A percentile compares a stretch with the other conserved stretches of the same genome.
These are phyloP conservation scores for Phoebastria nigripes DNA, from an alignment of 2,797 vertebrate genomes.

Conservation along the genomic window DNA sequence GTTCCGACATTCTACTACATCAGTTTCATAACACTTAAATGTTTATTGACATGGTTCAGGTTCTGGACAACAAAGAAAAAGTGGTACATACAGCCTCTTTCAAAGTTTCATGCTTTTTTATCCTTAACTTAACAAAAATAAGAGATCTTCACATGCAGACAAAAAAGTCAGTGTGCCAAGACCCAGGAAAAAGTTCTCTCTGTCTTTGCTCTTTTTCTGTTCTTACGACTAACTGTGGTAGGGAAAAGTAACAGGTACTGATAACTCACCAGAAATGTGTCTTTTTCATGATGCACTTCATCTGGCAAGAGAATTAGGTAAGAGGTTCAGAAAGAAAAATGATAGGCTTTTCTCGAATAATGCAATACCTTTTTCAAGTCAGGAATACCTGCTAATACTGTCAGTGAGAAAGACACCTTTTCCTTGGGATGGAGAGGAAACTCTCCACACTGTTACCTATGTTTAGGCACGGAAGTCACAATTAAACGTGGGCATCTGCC, in stretches of 20 bases:
- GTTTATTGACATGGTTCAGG: background rate
- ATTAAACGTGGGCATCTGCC: background rate
- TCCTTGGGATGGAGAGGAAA: background rate
- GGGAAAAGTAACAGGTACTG: background rate
- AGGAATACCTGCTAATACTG: background rate
- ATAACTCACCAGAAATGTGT: background rate
- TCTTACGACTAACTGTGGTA: background rate
- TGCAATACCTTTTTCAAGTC: background rate
- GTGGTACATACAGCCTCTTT: background rate
- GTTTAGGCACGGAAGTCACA: background rate
- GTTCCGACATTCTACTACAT: background rate
- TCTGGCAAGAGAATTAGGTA: background rate
- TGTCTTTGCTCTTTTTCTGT: background rate
- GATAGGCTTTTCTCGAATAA: background rate
- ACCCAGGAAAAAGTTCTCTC: background rate
- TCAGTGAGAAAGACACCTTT: background rate
- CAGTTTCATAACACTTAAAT: background rate
- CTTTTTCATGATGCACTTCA: background rate
- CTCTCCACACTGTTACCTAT: background rate
- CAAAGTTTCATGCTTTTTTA: background rate
- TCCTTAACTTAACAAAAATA: background rate
- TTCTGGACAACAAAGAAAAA: background rate
- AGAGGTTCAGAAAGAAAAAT: background rate
- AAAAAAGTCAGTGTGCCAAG: background rate
- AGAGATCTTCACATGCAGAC: background rate